These are phyloP conservation scores for Cerastis leucographa DNA, from an alignment of 2,888 invertebrate genomes.

Conservation along the genomic window DNA sequence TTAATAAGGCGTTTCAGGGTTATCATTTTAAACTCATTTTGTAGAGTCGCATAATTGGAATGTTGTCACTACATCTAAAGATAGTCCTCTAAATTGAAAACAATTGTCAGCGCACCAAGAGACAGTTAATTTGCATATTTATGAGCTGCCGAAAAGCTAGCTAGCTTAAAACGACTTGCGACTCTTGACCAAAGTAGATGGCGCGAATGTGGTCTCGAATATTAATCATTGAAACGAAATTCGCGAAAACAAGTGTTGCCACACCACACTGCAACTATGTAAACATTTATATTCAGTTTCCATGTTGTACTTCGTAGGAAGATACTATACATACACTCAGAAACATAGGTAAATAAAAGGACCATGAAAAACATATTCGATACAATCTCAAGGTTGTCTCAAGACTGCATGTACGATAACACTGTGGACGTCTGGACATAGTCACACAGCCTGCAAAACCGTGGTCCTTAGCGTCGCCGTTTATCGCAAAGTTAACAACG, in stretches of 20 bases:
- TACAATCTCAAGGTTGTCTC: constrained; percentile 44
- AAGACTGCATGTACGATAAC: constrained; percentile 12
- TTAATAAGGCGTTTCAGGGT: not conserved
- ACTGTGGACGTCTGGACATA: not conserved
- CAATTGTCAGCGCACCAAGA: not conserved
- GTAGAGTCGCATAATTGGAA: not conserved
- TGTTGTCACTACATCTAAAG: not conserved
- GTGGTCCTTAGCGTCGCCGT: not conserved
- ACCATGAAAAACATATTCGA: not conserved
- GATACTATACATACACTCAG: not conserved
- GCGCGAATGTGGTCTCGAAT: constrained; percentile 36
- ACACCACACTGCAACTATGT: not conserved
- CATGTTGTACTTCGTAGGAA: not conserved
- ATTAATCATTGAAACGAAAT: constrained; percentile 27
- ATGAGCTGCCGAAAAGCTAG: constrained; percentile 38
- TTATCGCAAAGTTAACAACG: constrained; percentile 27
- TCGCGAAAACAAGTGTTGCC: constrained; percentile 10
- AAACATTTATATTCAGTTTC: not conserved
- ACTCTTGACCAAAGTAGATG: not conserved
- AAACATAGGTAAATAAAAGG: not conserved
- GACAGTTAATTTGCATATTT: constrained; percentile 35
- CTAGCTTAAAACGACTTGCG: constrained; percentile 19
- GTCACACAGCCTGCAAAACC: not conserved
- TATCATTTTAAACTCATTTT: not conserved
- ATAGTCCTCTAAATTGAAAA: constrained; percentile 4